These are phyloP conservation scores for Sula dactylatra DNA, from an alignment of 2,113 vertebrate genomes.

Conservation along the genomic window DNA sequence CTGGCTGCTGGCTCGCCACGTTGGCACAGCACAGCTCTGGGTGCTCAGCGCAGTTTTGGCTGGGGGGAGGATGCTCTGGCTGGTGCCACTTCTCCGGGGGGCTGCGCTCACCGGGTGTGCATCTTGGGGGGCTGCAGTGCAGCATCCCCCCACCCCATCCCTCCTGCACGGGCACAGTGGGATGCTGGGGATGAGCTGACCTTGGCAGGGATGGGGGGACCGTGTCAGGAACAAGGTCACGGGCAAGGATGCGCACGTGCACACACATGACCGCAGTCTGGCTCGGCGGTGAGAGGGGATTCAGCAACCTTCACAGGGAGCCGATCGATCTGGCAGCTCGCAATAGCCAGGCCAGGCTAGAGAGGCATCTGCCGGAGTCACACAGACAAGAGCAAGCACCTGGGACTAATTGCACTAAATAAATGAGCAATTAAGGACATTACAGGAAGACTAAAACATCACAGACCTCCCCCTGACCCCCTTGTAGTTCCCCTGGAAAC, in stretches of 20 bases:
- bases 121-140: not conserved
- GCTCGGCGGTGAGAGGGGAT: not conserved
- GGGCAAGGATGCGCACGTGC: not conserved
- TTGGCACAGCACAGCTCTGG: not conserved
- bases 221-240: not conserved
- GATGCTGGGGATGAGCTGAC: not conserved
- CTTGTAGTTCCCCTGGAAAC: slow-evolving; percentile 46
- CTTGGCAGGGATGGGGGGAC: not conserved
- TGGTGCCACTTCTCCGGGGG: rapidly evolving
- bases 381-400: not conserved
- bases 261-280: not conserved
- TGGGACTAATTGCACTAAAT: slow-evolving; percentile 72
- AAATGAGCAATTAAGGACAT: slow-evolving; percentile 73
- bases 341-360: not conserved
- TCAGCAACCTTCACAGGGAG: not conserved
- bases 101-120: too few relatives aligned
- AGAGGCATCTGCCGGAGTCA: not conserved
- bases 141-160: not conserved
- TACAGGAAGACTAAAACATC: slow-evolving; percentile 43
- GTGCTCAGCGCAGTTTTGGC: not conserved
- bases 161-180: not conserved
- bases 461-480: slow-evolving; percentile 26
- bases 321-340: not conserved
- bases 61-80: not conserved
- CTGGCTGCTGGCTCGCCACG: not conserved